Evolutionary conservation across 2,113 vertebrate species (phyloP), one percentile per base, ranked within the genome.

Genomic region (Nettapus auritus): DNA sequence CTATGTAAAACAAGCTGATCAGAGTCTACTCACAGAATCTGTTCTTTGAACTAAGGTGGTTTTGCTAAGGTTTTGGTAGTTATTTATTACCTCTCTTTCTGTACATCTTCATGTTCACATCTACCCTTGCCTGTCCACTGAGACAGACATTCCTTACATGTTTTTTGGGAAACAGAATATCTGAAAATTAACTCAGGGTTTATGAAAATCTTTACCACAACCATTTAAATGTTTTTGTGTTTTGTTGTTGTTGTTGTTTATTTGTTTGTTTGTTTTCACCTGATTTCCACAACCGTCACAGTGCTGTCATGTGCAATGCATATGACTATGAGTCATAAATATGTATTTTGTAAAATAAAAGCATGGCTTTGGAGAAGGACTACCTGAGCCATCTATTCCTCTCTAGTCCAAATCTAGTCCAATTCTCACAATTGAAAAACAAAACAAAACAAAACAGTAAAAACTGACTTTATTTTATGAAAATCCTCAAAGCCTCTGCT

Each of bases 321-420:
- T 94, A 62, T 93, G 93, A 93, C 42, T 86, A 20, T 94, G 89
- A 94, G 56, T 91, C 93, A 96, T 81, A 71, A 78, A 71, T 36
- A 90, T 64, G 20, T 71, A 66, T 28, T 93, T 53, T 75, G 21
- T 56, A 81, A 96, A 93, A 88, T 67, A 86, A 78, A 88, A 88
- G 28, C 44, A 71, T 10, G 10, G 5, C 31, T 93, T 92, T 81
- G 75, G 50, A 89, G 67, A 31, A 92, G 56, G 42, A 67, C 17
- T 91, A 70, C 46, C 60, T 82, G 87, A 92, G 44, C 56, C 52
- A 68, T 84, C 20, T 48, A 48, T 22, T 48, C 46, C 21, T 21
- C 46, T 48, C 46, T 48, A 22, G 46, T 48, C 10, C 46, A 75
- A 81, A 91, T 70, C 19, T 55, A 59, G 28, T 84, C 64, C 21